phyloP scores from a whole-genome alignment of 2,888 invertebrate species.

The Eupeodes latifasciatus region DNA sequence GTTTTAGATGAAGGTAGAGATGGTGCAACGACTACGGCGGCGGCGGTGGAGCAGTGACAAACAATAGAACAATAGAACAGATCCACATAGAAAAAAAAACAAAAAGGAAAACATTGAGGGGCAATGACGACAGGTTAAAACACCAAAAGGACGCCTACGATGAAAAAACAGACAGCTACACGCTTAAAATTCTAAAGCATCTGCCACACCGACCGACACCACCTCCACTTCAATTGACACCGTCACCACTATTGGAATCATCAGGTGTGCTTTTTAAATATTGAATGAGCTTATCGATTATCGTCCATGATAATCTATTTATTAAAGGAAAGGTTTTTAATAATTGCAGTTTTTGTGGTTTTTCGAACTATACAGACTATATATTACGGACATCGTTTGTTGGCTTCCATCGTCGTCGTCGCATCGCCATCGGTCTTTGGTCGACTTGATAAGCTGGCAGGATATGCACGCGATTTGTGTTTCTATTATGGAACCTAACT shows the following conservation, averaged over 20 bases:
- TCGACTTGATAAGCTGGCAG: constrained; percentile 27
- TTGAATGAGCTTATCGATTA: constrained; percentile 71
- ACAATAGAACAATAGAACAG: constrained; percentile 57
- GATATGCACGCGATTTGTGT: constrained; percentile 41
- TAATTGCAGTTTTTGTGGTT: constrained; percentile 38
- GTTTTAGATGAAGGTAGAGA: not conserved
- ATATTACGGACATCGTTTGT: not conserved
- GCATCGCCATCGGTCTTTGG: not conserved
- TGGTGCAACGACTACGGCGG: not conserved
- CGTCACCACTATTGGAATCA: constrained; percentile 47
- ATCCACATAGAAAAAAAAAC: constrained; percentile 4
- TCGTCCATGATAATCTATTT: constrained; percentile 59
- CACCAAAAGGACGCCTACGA: constrained; percentile 26
- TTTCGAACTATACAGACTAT: not conserved
- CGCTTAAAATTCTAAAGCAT: constrained; percentile 1
- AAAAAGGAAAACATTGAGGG: constrained; percentile 1
- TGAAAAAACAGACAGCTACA: constrained; percentile 8
- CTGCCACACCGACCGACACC: not conserved
- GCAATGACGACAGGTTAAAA: constrained; percentile 51
- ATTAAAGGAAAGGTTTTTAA: constrained; percentile 38
- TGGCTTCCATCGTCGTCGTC: not conserved
- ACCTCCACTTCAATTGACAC: not conserved
- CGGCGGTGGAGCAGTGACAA: constrained; percentile 16
- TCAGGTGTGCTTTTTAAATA: constrained; percentile 71
- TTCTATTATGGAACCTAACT: constrained; percentile 5